Evolutionary conservation across 2,888 invertebrate genomes (phyloP).

Genomic region (Cantharis rustica): DNA sequence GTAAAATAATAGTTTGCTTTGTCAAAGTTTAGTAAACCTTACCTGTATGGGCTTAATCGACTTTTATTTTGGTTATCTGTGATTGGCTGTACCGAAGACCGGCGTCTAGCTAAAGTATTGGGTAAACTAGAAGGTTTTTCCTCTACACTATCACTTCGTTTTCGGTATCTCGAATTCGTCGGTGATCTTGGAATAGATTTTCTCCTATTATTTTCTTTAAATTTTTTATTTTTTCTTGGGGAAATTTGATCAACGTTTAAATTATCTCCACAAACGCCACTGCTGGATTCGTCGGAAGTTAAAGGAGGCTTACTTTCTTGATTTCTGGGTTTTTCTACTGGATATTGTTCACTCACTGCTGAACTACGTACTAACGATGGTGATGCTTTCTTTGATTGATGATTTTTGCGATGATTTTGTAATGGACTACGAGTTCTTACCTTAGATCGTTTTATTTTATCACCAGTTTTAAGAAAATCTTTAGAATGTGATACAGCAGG

Average conservation of each 20-base stretch:
- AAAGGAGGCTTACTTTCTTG: constrained; percentile 33
- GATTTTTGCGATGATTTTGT: constrained; percentile 48
- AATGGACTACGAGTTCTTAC: constrained; percentile 52
- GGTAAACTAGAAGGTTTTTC: constrained; percentile 52
- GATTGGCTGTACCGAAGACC: constrained; percentile 60
- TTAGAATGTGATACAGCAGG: constrained; percentile 38
- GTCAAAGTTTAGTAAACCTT: constrained; percentile 14
- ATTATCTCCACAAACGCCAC: constrained; percentile 43
- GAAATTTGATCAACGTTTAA: constrained; percentile 50
- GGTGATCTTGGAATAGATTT: constrained; percentile 68
- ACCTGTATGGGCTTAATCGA: constrained; percentile 50
- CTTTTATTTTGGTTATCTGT: constrained; percentile 27
- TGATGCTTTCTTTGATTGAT: constrained; percentile 43
- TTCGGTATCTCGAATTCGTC: constrained; percentile 53
- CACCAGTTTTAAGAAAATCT: constrained; percentile 42
- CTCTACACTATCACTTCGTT: constrained; percentile 44
- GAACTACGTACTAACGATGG: constrained; percentile 48
- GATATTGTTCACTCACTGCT: constrained; percentile 45
- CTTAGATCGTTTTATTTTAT: constrained; percentile 52
- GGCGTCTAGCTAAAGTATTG: constrained; percentile 65
- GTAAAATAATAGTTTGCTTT: neutral
- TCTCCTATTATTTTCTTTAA: constrained; percentile 68
- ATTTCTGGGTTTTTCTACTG: constrained; percentile 5
- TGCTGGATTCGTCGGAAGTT: constrained; percentile 58
- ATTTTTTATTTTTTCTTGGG: constrained; percentile 65